Evolutionary conservation across 1,140 invertebrate species (phyloP).

Genomic region (Polypedilum pembai): DNA sequence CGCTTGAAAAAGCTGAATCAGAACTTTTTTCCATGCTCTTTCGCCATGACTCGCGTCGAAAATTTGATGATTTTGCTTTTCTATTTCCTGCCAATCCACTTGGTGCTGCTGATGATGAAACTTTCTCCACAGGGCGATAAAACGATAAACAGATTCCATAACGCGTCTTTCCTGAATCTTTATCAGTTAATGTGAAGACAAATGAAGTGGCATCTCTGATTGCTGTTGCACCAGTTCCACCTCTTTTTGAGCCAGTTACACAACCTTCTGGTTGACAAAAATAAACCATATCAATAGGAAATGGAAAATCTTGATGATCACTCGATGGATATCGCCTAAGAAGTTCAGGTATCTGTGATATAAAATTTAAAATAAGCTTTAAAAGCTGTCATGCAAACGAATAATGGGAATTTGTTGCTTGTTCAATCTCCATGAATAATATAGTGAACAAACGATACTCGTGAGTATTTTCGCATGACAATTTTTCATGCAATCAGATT

Average conservation of each 20-base stretch:
- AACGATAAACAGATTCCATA: conserved; percentile 98
- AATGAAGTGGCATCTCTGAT: conserved; percentile 89
- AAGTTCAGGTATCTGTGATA: conserved; percentile 68
- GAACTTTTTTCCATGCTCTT: conserved; percentile 85
- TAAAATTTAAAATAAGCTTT: too few relatives aligned
- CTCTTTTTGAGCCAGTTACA: conserved; percentile 70
- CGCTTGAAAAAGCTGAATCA: conserved; percentile 82
- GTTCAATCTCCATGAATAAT: too few relatives aligned
- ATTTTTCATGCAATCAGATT: too few relatives aligned
- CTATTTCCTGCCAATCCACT: conserved; percentile 44
- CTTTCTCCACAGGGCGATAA: conserved; percentile 78
- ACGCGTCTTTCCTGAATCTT: conserved; percentile 91
- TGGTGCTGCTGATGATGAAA: conserved; percentile 36
- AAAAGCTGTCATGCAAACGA: too few relatives aligned
- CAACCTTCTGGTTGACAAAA: conserved; percentile 99
- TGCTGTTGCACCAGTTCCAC: conserved; percentile 53
- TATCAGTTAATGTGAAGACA: conserved; percentile 97
- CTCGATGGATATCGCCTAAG: conserved; percentile 93
- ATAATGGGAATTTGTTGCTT: too few relatives aligned
- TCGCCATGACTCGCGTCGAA: conserved; percentile 76
- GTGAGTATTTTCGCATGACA: too few relatives aligned
- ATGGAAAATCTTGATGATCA: conserved; percentile 94
- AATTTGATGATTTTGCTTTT: conserved; percentile 50
- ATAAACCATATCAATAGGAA: conserved; percentile 96
- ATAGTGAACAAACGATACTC: too few relatives aligned